Percentiles rank a stretch among this genome's conserved stretches.
phyloP scores from a whole-genome alignment of 2,888 invertebrate genomes.

The Hypercompe scribonia region DNA sequence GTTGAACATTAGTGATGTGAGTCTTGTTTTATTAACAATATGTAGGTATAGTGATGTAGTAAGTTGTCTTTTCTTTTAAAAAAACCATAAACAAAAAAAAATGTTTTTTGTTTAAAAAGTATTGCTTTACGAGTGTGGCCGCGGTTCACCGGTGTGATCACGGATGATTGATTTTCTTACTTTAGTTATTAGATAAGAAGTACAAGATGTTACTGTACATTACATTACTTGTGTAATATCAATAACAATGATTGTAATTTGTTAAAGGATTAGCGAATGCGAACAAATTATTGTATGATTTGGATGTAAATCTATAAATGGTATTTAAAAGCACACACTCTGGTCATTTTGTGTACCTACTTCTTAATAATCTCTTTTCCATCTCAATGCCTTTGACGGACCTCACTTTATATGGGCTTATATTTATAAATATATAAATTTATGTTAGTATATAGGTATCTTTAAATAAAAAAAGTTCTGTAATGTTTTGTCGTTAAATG shows the following conservation, averaged over 20 bases:
- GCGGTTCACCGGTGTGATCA: background rate
- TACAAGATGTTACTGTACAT: slow-evolving; percentile 52
- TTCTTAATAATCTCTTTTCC: slow-evolving; percentile 41
- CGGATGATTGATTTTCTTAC: slow-evolving; percentile 41
- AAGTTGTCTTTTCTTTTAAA: background rate
- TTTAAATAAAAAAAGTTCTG: slow-evolving; percentile 35
- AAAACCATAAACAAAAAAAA: background rate
- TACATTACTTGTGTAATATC: slow-evolving; percentile 31
- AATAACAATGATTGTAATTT: slow-evolving; percentile 33
- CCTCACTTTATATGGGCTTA: slow-evolving; percentile 60
- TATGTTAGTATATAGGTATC: slow-evolving; percentile 49
- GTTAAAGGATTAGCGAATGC: slow-evolving; percentile 25
- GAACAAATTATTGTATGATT: slow-evolving; percentile 41
- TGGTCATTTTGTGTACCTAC: slow-evolving; percentile 30
- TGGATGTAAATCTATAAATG: slow-evolving; percentile 15
- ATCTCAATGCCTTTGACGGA: slow-evolving; percentile 50
- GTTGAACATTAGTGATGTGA: background rate
- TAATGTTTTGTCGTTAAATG: slow-evolving; percentile 34
- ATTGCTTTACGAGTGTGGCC: background rate
- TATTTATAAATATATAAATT: slow-evolving; percentile 41
- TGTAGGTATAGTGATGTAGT: background rate
- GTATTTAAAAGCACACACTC: slow-evolving; percentile 19
- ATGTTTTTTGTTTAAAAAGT: background rate
- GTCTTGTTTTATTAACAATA: too few species aligned
- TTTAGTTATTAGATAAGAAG: slow-evolving; percentile 52